Percentiles rank a stretch among this genome's conserved stretches.
These are phyloP conservation scores for Jordanella pulchra DNA, from an alignment of 2,797 vertebrate genomes.

Conservation along the genomic window DNA sequence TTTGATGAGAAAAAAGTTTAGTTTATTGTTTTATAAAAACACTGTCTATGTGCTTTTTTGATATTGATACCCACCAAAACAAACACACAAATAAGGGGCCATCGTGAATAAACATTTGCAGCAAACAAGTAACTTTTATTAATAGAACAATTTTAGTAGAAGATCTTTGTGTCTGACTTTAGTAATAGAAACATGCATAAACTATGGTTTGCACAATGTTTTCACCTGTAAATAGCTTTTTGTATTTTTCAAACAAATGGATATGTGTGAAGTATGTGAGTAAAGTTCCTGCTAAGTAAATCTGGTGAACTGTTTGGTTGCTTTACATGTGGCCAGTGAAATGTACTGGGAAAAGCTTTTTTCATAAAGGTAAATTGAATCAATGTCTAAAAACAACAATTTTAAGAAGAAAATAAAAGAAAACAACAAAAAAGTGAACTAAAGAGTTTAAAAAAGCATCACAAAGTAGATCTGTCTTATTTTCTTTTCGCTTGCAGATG, in stretches of 20 bases:
- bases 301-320: background rate
- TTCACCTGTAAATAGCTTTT: background rate
- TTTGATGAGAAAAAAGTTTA: background rate
- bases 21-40: too few relatives aligned
- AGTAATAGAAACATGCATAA: background rate
- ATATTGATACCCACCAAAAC: too few relatives aligned
- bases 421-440: constrained; percentile 1
- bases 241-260: background rate
- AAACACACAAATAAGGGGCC: too few relatives aligned
- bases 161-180: background rate
- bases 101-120: too few relatives aligned
- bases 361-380: background rate
- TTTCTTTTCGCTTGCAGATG: constrained; percentile 31
- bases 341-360: background rate
- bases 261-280: background rate
- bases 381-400: background rate
- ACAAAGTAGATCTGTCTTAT: constrained; percentile 41
- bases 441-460: too few relatives aligned
- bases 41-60: too few relatives aligned
- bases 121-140: too few relatives aligned
- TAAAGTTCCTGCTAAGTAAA: background rate
- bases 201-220: background rate
- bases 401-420: background rate
- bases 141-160: background rate
- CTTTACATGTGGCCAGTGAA: background rate